phyloP scores from a whole-genome alignment of 2,797 vertebrate genomes.

The Lycodopsis pacificus region DNA sequence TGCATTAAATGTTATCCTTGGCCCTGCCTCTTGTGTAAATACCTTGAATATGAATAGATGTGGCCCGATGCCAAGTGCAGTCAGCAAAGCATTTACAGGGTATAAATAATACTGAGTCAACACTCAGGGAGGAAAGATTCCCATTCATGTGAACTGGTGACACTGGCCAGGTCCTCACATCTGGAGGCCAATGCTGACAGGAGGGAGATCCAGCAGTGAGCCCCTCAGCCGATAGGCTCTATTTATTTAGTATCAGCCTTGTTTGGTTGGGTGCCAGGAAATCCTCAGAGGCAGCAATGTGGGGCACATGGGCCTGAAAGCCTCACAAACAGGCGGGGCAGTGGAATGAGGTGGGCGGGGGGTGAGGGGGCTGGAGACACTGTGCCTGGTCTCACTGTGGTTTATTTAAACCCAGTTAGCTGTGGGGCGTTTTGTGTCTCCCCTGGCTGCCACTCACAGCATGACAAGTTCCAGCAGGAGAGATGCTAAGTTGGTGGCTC shows the following conservation, averaged over 20 bases:
- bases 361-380: conserved; percentile 12
- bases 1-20: conserved; percentile 92
- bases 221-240: conserved; percentile 10
- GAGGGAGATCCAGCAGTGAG: conserved; percentile 45
- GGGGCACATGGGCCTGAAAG: conserved; percentile 64
- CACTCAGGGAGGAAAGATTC: conserved; percentile 81
- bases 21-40: conserved; percentile 88
- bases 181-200: conserved; percentile 45
- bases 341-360: conserved; percentile 15
- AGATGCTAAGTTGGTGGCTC: conserved; percentile 17
- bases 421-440: conserved; percentile 25
- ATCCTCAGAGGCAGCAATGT: conserved; percentile 64
- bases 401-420: conserved; percentile 61
- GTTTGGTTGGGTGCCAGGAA: conserved; percentile 73
- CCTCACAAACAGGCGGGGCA: conserved; percentile 58
- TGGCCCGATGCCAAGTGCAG: conserved; percentile 87
- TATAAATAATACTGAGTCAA: conserved; percentile 93
- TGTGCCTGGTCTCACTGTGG: conserved; percentile 52
- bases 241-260: conserved; percentile 55
- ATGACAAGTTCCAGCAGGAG: conserved; percentile 78
- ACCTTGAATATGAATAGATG: conserved; percentile 91
- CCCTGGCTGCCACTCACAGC: conserved; percentile 50
- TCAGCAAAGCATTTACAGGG: conserved; percentile 89
- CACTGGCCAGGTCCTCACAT: conserved; percentile 54
- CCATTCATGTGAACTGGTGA: conserved; percentile 85